A percentile compares a stretch with the other conserved stretches of the same genome.
These are phyloP conservation scores for Eueides isabella DNA, from an alignment of 1,140 invertebrate species.

Conservation along the genomic window DNA sequence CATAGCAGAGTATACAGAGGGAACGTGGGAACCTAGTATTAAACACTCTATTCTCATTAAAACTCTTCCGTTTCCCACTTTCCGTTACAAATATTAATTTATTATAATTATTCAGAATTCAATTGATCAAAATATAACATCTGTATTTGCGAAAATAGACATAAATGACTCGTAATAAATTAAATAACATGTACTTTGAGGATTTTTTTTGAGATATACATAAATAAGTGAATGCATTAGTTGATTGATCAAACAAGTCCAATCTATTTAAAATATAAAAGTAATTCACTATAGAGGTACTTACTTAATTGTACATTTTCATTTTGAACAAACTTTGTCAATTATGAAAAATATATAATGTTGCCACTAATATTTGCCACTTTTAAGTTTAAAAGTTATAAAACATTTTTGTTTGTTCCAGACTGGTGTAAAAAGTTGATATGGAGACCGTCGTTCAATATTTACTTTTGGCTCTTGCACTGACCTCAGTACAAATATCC, in stretches of 20 bases:
- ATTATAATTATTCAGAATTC: too few species aligned
- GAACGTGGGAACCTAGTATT: too few species aligned
- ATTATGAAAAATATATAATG: background rate
- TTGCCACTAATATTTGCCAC: background rate
- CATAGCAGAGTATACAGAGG: too few species aligned
- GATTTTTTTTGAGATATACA: background rate
- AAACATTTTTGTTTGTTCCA: slow-evolving; percentile 66
- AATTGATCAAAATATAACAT: too few species aligned
- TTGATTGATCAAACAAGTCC: slow-evolving; percentile 3
- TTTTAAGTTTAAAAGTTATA: slow-evolving; percentile 12
- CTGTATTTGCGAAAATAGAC: background rate
- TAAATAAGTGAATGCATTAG: slow-evolving; percentile 5
- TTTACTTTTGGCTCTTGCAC: slow-evolving; percentile 75
- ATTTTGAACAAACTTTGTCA: background rate
- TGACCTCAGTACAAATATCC: slow-evolving; percentile 79
- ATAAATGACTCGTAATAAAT: background rate
- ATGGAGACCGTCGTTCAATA: slow-evolving; percentile 76
- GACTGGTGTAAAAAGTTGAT: slow-evolving; percentile 55
- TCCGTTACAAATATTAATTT: too few species aligned
- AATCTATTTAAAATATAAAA: background rate
- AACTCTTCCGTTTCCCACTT: too few species aligned
- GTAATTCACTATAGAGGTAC: background rate
- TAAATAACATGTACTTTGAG: background rate
- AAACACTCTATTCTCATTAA: too few species aligned
- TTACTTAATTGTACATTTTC: background rate